Evolutionary conservation across 2,113 vertebrate species (phyloP).

Genomic region (Oreochromis niloticus): DNA sequence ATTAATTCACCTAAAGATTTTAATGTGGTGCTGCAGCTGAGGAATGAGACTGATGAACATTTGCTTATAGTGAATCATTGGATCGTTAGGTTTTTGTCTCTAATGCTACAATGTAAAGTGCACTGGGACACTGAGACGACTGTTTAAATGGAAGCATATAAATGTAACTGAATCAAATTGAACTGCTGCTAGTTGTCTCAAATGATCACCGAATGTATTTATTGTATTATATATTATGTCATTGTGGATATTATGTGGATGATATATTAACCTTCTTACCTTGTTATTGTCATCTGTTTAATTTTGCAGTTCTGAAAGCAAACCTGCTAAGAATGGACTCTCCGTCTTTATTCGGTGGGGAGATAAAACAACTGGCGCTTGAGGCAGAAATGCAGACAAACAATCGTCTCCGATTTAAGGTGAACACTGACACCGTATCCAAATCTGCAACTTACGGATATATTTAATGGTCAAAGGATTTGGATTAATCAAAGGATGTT

Average conservation of each 20-base stretch:
- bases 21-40: not conserved
- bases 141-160: not conserved
- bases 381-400: constrained; percentile 78
- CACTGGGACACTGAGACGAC: not conserved
- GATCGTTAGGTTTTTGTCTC: not conserved
- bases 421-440: constrained; percentile 26
- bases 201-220: too few species aligned
- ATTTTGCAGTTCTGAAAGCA: constrained; percentile 67
- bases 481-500: not conserved
- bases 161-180: not conserved
- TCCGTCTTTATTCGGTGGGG: constrained; percentile 81
- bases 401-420: constrained; percentile 89
- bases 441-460: not conserved
- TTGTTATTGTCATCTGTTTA: not conserved
- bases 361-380: constrained; percentile 74
- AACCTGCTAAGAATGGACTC: constrained; percentile 71
- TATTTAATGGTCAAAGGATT: not conserved
- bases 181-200: not conserved
- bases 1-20: not conserved
- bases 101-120: not conserved
- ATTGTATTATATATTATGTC: too few species aligned
- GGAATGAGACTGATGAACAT: not conserved
- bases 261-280: not conserved
- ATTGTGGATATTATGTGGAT: not conserved
- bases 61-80: not conserved